Evolutionary conservation across 2,797 vertebrate genomes (phyloP).

Genomic region (Antrozous pallidus): DNA sequence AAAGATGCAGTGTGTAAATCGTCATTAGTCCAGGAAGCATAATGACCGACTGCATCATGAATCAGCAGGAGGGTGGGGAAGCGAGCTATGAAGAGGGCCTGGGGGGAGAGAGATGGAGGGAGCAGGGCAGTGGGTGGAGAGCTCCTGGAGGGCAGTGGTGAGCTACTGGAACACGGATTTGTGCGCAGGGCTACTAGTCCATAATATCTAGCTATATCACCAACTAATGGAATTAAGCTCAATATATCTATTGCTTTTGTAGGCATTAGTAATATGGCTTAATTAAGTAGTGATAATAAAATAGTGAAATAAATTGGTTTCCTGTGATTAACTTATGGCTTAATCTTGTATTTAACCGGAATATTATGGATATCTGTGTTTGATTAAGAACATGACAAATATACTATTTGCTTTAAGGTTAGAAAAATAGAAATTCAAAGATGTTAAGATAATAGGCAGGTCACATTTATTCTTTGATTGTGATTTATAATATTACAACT

Average conservation of each 20-base stretch:
- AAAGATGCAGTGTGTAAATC: too few species aligned
- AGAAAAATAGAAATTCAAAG: background rate
- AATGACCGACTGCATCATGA: too few species aligned
- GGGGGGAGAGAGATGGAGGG: too few species aligned
- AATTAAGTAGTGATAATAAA: background rate
- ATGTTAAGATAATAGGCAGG: background rate
- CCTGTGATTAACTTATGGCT: background rate
- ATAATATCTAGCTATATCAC: background rate
- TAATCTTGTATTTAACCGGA: background rate
- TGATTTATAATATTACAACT: background rate
- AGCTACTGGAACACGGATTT: too few species aligned
- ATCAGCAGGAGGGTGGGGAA: too few species aligned
- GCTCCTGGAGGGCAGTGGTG: too few species aligned
- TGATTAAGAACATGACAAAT: background rate
- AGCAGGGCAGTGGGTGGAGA: too few species aligned
- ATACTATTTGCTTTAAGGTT: background rate
- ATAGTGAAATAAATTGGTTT: conserved; percentile 33
- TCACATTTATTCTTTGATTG: background rate
- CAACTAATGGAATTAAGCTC: background rate
- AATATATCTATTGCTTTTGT: background rate
- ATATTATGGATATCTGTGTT: background rate
- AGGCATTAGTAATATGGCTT: background rate
- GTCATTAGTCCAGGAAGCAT: fast-evolving
- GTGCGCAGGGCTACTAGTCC: too few species aligned
- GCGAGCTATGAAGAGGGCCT: too few species aligned